Evolutionary conservation across 1,140 invertebrate species (phyloP).

Genomic region (Liolophura sinensis): DNA sequence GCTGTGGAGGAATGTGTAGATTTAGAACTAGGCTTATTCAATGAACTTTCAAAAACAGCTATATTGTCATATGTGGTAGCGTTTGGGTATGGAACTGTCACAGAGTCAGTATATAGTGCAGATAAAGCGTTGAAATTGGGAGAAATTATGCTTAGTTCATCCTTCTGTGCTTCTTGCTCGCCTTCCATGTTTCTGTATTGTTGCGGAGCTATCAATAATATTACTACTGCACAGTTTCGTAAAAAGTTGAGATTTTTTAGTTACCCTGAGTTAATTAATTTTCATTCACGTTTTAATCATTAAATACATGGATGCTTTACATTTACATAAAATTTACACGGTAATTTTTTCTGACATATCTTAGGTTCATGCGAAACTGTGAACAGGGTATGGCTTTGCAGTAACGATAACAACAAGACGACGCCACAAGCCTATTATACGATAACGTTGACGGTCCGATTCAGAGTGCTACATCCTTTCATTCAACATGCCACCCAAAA

Average conservation of each 20-base stretch:
- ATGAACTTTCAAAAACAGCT: conserved; percentile 32
- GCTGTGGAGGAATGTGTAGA: conserved; percentile 6
- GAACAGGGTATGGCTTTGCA: background rate
- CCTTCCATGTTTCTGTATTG: conserved; percentile 16
- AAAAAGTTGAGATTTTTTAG: conserved; percentile 5
- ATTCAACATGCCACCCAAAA: conserved; percentile 51
- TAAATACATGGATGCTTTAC: background rate
- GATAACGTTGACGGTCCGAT: conserved; percentile 17
- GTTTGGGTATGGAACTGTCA: conserved; percentile 21
- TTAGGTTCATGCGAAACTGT: conserved; percentile 5
- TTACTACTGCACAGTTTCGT: background rate
- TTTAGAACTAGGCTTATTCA: conserved; percentile 14
- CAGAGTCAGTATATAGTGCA: conserved; percentile 26
- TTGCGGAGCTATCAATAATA: background rate
- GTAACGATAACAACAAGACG: too few relatives aligned
- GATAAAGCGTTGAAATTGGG: conserved; percentile 29
- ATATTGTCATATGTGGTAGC: conserved; percentile 34
- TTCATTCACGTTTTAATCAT: background rate
- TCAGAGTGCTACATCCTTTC: conserved; percentile 6
- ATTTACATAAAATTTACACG: background rate
- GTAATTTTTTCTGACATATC: background rate
- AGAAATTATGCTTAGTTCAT: conserved; percentile 26
- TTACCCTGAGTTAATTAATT: background rate
- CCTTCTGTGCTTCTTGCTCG: conserved; percentile 10
- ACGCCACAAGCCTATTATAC: too few relatives aligned